Evolutionary conservation across 2,797 vertebrate genomes (phyloP).

Genomic region (Labeo calbasu): DNA sequence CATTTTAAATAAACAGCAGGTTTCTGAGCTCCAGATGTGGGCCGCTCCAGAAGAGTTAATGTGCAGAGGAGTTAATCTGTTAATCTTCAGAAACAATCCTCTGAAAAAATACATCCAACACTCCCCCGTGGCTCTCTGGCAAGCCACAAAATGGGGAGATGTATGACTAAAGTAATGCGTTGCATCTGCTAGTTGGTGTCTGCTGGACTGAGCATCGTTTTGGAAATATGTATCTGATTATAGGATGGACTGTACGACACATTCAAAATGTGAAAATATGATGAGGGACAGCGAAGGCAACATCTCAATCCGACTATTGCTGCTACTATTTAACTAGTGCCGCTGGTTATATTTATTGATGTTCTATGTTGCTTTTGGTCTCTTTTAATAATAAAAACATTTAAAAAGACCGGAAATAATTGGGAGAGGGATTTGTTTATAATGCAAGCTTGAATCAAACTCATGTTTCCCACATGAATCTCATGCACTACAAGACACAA

Average conservation of each 20-base stretch:
- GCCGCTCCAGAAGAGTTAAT: conserved; percentile 45
- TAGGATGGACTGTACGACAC: conserved; percentile 41
- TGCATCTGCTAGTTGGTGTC: conserved; percentile 57
- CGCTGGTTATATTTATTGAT: conserved; percentile 4
- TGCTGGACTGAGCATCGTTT: conserved; percentile 52
- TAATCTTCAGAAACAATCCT: conserved; percentile 61
- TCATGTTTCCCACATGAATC: conserved; percentile 2
- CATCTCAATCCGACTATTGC: conserved; percentile 34
- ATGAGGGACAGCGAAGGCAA: conserved; percentile 40
- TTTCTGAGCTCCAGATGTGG: conserved; percentile 60
- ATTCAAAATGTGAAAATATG: conserved; percentile 38
- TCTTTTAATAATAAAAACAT: not conserved
- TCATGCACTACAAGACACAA: not conserved
- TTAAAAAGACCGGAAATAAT: not conserved
- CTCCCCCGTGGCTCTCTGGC: conserved; percentile 57
- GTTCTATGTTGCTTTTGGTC: conserved; percentile 2
- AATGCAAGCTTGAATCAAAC: not conserved
- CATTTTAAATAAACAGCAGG: conserved; percentile 61
- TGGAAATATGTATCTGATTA: conserved; percentile 59
- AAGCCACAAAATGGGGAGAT: conserved; percentile 57
- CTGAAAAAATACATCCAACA: conserved; percentile 58
- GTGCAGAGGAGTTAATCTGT: conserved; percentile 61
- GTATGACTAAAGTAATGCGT: conserved; percentile 60
- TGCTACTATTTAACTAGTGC: conserved; percentile 5
- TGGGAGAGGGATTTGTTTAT: not conserved